A percentile compares a stretch with the other conserved stretches of the same genome.
phyloP scores from a whole-genome alignment of 1,140 invertebrate genomes.

The Drosophila sturtevanti region DNA sequence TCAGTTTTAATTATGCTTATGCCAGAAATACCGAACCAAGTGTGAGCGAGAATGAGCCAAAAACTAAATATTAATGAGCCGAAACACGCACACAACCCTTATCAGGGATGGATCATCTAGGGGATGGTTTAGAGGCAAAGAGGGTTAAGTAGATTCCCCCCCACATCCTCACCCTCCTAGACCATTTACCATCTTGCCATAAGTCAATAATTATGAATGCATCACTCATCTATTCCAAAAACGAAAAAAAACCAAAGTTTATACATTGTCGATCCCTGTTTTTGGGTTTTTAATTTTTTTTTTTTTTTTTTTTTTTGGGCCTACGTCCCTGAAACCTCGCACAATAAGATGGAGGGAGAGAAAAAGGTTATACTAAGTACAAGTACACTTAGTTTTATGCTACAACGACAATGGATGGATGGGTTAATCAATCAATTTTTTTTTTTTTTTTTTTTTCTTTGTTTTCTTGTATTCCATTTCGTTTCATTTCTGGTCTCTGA shows the following conservation, averaged over 20 bases:
- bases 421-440: constrained; percentile 76
- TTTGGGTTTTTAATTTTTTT: no score
- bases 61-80: constrained; percentile 73
- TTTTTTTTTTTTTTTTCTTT: constrained; percentile 42
- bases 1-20: constrained; percentile 76
- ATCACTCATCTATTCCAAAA: constrained; percentile 1
- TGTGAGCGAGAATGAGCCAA: neutral
- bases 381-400: neutral
- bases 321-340: no score
- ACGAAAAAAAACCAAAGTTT: no score
- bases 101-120: constrained; percentile 30
- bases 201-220: constrained; percentile 4
- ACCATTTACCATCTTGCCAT: neutral
- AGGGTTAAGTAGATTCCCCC: no score
- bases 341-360: neutral
- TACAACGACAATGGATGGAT: neutral
- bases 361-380: neutral
- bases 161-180: no score
- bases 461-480: constrained; percentile 30
- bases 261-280: no score
- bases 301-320: no score
- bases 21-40: constrained; percentile 2
- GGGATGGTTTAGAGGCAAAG: neutral
- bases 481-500: neutral
- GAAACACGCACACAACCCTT: constrained; percentile 67